phyloP scores from a whole-genome alignment of 2,113 vertebrate genomes.

The Calidris pugnax region DNA sequence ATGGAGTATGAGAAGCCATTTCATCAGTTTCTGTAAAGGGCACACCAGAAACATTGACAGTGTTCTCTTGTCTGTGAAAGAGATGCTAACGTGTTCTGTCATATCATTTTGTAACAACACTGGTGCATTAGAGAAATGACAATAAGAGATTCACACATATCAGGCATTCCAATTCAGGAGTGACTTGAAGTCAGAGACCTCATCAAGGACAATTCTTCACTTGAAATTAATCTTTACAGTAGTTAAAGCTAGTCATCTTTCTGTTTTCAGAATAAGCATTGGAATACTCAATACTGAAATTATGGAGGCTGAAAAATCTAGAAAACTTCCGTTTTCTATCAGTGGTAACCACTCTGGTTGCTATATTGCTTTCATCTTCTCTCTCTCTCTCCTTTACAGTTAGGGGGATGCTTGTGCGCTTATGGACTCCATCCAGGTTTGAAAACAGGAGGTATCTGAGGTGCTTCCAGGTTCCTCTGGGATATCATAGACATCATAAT shows the following conservation, averaged over 20 bases:
- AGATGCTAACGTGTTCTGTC: neutral
- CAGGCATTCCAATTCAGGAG: neutral
- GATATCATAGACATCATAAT: neutral
- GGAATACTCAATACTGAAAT: neutral
- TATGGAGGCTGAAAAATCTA: neutral
- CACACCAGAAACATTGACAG: neutral
- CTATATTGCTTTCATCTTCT: neutral
- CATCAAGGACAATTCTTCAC: neutral
- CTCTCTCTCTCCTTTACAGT: neutral
- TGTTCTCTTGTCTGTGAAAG: neutral
- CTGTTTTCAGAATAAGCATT: neutral
- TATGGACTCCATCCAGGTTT: neutral
- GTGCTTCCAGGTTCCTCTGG: neutral
- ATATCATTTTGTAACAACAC: neutral
- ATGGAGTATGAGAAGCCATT: neutral
- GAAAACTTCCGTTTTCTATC: neutral
- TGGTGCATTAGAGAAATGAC: neutral
- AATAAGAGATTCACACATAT: fast-evolving
- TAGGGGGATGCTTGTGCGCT: neutral
- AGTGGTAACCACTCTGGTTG: neutral
- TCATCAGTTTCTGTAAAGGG: neutral
- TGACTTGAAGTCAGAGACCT: neutral
- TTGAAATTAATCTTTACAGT: neutral
- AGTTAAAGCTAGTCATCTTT: neutral
- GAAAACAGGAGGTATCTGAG: neutral